Conservation (phyloP, 2,113 vertebrate species). For the Colistium nudipinnis region DNA sequence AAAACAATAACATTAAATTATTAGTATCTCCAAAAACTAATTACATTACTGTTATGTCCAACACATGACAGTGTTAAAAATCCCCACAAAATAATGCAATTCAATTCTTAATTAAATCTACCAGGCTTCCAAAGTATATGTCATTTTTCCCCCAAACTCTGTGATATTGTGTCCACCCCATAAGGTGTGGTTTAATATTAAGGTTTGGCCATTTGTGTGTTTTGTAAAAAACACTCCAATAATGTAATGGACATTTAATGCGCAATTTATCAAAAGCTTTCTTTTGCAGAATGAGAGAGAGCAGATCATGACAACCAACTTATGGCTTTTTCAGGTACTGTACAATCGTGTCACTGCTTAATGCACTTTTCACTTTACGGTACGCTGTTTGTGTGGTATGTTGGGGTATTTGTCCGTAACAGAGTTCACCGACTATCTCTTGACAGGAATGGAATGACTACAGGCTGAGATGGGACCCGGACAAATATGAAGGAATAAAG, state of each 20-base stretch:
- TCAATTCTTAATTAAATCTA: not conserved
- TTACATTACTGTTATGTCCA: too few relatives aligned
- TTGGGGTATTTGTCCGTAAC: not conserved
- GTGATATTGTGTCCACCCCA: not conserved
- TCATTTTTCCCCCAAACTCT: not conserved
- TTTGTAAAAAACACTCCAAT: not conserved
- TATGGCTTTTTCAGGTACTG: slow-evolving; percentile 84
- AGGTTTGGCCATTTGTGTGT: not conserved
- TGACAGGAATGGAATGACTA: slow-evolving; percentile 85
- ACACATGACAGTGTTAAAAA: too few relatives aligned
- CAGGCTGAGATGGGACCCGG: slow-evolving; percentile 83
- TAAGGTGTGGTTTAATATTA: slow-evolving; percentile 8
- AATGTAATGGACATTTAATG: not conserved
- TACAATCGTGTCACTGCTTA: not conserved
- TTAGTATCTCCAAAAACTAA: too few relatives aligned
- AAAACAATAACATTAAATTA: too few relatives aligned
- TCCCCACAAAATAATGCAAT: not conserved
- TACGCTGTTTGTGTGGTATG: not conserved
- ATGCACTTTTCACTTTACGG: too few relatives aligned
- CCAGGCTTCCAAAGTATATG: slow-evolving; percentile 8
- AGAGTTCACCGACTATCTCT: not conserved
- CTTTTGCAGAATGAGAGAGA: slow-evolving; percentile 83
- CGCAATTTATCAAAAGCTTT: not conserved
- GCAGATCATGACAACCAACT: slow-evolving; percentile 86
- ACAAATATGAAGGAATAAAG: slow-evolving; percentile 83